phyloP scores from a whole-genome alignment of 2,113 vertebrate genomes.

The Vimba vimba region DNA sequence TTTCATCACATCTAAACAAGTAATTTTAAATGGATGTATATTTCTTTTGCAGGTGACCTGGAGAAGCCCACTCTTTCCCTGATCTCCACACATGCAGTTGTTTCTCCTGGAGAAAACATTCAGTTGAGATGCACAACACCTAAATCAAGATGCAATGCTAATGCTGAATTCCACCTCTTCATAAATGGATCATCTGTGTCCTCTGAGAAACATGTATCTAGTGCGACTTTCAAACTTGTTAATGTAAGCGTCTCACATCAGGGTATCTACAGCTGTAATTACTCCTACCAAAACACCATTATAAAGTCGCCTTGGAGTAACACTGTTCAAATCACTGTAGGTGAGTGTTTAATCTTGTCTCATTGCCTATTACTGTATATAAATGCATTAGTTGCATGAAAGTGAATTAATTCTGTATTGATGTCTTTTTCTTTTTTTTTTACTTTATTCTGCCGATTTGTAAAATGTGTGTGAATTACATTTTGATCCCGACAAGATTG shows the following conservation, averaged over 20 bases:
- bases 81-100: constrained; percentile 17
- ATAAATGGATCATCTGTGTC: background rate
- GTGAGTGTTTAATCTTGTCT: constrained; percentile 1
- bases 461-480: background rate
- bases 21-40: background rate
- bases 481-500: background rate
- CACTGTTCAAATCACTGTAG: constrained; percentile 36
- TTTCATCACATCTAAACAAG: background rate
- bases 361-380: background rate
- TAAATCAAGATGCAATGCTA: constrained; percentile 6
- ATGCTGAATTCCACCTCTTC: constrained; percentile 36
- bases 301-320: constrained; percentile 32
- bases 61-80: constrained; percentile 50
- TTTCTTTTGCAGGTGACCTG: constrained; percentile 60
- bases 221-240: constrained; percentile 19
- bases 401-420: background rate
- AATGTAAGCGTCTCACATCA: constrained; percentile 36
- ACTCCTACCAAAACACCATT: constrained; percentile 26
- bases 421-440: background rate
- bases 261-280: constrained; percentile 50
- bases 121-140: constrained; percentile 41
- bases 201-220: background rate
- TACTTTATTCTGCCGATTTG: background rate
- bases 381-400: background rate
- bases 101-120: constrained; percentile 42